A percentile compares a stretch with the other conserved stretches of the same genome.
phyloP scores from a whole-genome alignment of 2,888 invertebrate genomes.

The Oxystoma pomonae region DNA sequence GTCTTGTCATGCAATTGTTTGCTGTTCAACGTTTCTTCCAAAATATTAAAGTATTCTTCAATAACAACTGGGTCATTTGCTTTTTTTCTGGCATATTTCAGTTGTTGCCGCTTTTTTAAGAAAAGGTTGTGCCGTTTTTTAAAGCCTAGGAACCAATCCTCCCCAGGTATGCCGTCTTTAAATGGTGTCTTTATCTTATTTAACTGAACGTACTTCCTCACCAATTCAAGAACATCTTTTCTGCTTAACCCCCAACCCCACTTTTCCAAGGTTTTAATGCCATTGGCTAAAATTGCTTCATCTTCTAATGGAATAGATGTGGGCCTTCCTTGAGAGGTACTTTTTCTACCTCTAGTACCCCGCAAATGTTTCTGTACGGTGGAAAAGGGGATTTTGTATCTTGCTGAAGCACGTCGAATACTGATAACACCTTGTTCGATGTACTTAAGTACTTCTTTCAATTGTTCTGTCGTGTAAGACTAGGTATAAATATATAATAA shows the following conservation, averaged over 20 bases:
- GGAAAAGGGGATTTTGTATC: too few species aligned
- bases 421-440: too few species aligned
- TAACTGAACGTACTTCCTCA: conserved; percentile 3
- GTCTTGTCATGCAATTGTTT: background rate
- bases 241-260: conserved; percentile 5
- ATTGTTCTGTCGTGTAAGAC: too few species aligned
- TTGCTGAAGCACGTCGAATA: too few species aligned
- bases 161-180: conserved; percentile 5
- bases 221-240: conserved; percentile 7
- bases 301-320: too few species aligned
- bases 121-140: conserved; percentile 2
- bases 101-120: background rate
- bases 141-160: conserved; percentile 6
- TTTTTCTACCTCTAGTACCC: too few species aligned
- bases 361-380: too few species aligned
- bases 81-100: background rate
- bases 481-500: too few species aligned
- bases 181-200: conserved; percentile 5
- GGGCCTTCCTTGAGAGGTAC: too few species aligned
- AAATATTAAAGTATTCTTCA: background rate
- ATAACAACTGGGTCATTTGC: background rate
- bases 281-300: too few species aligned
- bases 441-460: too few species aligned
- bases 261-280: conserved; percentile 6
- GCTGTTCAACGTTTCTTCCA: background rate